phyloP scores from a whole-genome alignment of 2,113 vertebrate species.

The Tursiops truncatus region DNA sequence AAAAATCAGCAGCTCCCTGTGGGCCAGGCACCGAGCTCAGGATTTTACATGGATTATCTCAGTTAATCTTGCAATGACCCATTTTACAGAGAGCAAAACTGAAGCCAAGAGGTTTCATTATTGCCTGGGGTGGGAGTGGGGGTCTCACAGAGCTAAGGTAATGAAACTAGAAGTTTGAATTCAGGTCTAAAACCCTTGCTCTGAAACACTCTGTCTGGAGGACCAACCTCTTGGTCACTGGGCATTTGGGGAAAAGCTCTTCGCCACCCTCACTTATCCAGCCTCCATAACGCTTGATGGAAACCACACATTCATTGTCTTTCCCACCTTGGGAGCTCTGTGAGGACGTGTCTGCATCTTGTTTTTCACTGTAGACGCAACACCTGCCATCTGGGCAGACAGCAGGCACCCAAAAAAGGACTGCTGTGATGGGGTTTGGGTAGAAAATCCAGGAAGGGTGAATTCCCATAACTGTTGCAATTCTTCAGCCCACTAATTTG shows the following conservation, averaged over 20 bases:
- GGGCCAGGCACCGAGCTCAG: background rate
- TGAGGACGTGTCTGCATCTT: background rate
- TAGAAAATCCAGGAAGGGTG: background rate
- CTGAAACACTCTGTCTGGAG: background rate
- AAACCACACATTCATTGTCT: background rate
- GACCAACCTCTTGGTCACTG: background rate
- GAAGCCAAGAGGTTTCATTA: background rate
- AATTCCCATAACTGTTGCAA: background rate
- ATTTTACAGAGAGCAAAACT: constrained; percentile 11
- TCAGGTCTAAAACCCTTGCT: background rate
- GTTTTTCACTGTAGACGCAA: rapidly evolving
- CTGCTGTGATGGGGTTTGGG: background rate
- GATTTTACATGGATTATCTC: background rate
- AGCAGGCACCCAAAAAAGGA: background rate
- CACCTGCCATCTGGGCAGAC: background rate
- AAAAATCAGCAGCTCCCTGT: background rate
- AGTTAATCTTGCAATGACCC: background rate
- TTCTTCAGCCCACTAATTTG: background rate
- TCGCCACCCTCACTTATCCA: background rate
- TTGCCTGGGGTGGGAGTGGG: background rate
- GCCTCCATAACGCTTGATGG: background rate
- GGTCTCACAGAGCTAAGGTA: background rate
- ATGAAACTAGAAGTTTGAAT: background rate
- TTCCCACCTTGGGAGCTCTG: background rate
- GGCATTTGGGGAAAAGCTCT: background rate